Base-by-base conservation (phyloP, 2,888 invertebrate genomes). In the Euplexia lucipara region DNA sequence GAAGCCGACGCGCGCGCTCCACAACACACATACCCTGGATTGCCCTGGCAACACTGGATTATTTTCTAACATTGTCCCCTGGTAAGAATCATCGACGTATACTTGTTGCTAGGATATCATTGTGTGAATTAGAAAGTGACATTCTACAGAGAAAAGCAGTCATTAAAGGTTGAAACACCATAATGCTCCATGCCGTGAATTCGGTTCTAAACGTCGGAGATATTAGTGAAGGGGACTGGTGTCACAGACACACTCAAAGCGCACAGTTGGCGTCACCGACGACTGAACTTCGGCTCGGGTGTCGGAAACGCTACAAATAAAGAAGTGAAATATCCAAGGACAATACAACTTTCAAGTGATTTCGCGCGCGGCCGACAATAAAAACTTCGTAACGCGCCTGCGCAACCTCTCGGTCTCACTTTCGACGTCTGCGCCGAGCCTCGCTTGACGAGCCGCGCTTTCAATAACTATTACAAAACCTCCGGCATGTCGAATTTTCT, bases 311-410 rank as follows among this genome's bases (percentile, higher is more conserved):
- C 89, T 88, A 88, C 89, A 91, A 93, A 93, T 94, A 94, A 94
- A 94, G 91, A 93, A 94, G 92, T 94, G 93, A 95, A 95, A 94
- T 93, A 94, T 90, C 93, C 95, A 95, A 95, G 95, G 94, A 95
- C 95, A 94, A 92, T 91, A 91, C 92, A 92, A 95, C 95, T 95
- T 95, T 95, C 95, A 92, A 95, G 92, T 93, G 94, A 95, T 95
- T 95, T 95, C 95, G 94, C 94, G 94, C 93, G 92, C 93, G 87
- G 91, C 92, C 93, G 92, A 93, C 94, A 92, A 92, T 94, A 94
- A 95, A 94, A 95, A 95, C 94, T 94, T 92, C 92, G 94, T 93
- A 93, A 93, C 89, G 88, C 90, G 92, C 87, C 92, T 94, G 94
- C 94, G 95, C 95, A 94, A 95, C 94, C 91, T 92, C 93, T 91